Evolutionary conservation across 2,888 invertebrate genomes (phyloP).

Genomic region (Epinotia demarniana): DNA sequence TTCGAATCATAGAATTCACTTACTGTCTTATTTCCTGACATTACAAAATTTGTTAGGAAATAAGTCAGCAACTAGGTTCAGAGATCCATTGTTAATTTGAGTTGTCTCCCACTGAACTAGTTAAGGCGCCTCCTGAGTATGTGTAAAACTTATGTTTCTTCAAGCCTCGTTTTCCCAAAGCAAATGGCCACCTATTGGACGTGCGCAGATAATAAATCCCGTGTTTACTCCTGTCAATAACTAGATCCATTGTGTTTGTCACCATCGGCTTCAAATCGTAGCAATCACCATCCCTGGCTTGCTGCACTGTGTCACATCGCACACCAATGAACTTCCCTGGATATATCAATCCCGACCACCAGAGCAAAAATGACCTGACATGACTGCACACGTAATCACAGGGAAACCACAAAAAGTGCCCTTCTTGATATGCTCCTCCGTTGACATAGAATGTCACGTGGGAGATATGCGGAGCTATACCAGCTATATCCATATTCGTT

Average conservation of each 20-base stretch:
- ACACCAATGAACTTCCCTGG: constrained; percentile 61
- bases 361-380: constrained; percentile 56
- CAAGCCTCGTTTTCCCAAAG: constrained; percentile 61
- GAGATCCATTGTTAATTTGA: too few relatives aligned
- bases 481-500: constrained; percentile 51
- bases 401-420: constrained; percentile 56
- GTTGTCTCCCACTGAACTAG: too few relatives aligned
- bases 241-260: constrained; percentile 58
- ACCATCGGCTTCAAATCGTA: constrained; percentile 57
- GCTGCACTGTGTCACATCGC: constrained; percentile 62
- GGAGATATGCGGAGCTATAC: constrained; percentile 49
- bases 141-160: constrained; percentile 51
- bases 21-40: too few relatives aligned
- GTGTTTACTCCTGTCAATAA: constrained; percentile 47
- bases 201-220: constrained; percentile 49
- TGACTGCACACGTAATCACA: constrained; percentile 63
- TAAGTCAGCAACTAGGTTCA: too few relatives aligned
- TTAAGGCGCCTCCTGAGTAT: too few relatives aligned
- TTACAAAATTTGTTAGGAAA: too few relatives aligned
- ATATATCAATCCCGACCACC: constrained; percentile 59
- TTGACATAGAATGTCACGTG: constrained; percentile 55
- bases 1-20: too few relatives aligned
- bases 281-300: constrained; percentile 60
- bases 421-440: constrained; percentile 64
- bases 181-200: constrained; percentile 52